Conservation (phyloP, 1,140 invertebrate genomes). For the Cephus cinctus region DNA sequence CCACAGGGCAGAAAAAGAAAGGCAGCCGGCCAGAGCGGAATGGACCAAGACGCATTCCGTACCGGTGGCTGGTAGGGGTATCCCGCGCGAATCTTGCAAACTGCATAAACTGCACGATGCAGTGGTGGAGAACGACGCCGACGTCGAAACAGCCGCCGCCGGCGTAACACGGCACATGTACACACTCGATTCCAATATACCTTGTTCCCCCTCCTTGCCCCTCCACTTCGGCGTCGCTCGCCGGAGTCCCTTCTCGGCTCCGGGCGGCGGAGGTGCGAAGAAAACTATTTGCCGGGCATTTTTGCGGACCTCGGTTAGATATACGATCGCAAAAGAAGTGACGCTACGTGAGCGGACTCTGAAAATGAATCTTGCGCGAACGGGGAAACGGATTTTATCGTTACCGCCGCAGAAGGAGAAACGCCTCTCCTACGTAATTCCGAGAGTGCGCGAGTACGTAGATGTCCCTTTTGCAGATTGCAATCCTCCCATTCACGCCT, state of each 20-base stretch:
- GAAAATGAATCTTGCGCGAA: slow-evolving; percentile 20
- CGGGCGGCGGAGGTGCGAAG: slow-evolving; percentile 37
- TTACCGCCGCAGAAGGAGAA: slow-evolving; percentile 21
- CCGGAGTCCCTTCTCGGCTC: too few relatives aligned
- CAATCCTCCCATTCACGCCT: too few relatives aligned
- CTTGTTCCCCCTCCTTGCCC: too few relatives aligned
- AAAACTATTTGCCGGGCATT: slow-evolving; percentile 42
- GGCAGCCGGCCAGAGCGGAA: neutral
- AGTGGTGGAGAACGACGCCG: neutral
- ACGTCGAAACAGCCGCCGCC: too few relatives aligned
- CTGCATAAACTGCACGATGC: neutral
- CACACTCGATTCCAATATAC: too few relatives aligned
- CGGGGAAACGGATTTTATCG: slow-evolving; percentile 34
- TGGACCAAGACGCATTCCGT: neutral
- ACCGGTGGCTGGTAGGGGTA: neutral
- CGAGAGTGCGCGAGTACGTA: too few relatives aligned
- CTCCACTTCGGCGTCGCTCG: too few relatives aligned
- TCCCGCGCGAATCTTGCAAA: slow-evolving; percentile 5
- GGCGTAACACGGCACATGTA: too few relatives aligned
- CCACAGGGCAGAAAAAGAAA: neutral
- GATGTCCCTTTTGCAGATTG: too few relatives aligned
- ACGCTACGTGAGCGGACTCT: slow-evolving; percentile 43
- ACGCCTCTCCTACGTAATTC: too few relatives aligned
- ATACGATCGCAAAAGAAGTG: slow-evolving; percentile 42
- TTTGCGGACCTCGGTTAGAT: slow-evolving; percentile 36